Percentiles rank a stretch among this genome's conserved stretches.
Evolutionary conservation across 2,797 vertebrate species (phyloP).

Genomic region (Sibirionetta formosa): DNA sequence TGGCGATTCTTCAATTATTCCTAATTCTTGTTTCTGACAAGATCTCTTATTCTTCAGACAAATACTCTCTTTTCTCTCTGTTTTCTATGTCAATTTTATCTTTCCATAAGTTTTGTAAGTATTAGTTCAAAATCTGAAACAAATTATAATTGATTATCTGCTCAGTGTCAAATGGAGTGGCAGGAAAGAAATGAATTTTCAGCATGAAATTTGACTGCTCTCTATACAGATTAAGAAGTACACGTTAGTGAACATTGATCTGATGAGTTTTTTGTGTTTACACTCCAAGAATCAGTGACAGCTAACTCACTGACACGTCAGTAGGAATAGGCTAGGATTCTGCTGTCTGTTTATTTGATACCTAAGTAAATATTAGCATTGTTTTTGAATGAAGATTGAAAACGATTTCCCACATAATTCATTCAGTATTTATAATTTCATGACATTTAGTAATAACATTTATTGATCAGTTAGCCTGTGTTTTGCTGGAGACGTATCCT

Average conservation of each 20-base stretch:
- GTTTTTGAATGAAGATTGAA: slow-evolving; percentile 1
- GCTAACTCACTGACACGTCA: not conserved
- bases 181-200: slow-evolving; percentile 39
- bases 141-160: slow-evolving; percentile 34
- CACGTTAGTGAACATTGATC: not conserved
- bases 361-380: not conserved
- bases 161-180: not conserved
- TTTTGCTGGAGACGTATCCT: slow-evolving; percentile 31
- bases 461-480: slow-evolving; percentile 44
- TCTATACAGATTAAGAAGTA: not conserved
- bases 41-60: slow-evolving; percentile 32
- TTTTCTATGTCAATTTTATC: slow-evolving; percentile 7
- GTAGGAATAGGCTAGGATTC: slow-evolving; percentile 4
- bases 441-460: slow-evolving; percentile 62
- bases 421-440: slow-evolving; percentile 65
- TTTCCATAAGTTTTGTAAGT: not conserved
- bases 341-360: slow-evolving; percentile 37
- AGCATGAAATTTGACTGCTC: not conserved
- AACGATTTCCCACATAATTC: not conserved
- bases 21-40: slow-evolving; percentile 52
- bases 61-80: not conserved
- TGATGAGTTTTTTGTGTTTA: slow-evolving; percentile 32
- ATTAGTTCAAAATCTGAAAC: slow-evolving; percentile 47
- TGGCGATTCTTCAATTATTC: slow-evolving; percentile 59
- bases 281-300: not conserved